Evolutionary conservation across 1,140 invertebrate species (phyloP).

Genomic region (Metopolophium dirhodum): DNA sequence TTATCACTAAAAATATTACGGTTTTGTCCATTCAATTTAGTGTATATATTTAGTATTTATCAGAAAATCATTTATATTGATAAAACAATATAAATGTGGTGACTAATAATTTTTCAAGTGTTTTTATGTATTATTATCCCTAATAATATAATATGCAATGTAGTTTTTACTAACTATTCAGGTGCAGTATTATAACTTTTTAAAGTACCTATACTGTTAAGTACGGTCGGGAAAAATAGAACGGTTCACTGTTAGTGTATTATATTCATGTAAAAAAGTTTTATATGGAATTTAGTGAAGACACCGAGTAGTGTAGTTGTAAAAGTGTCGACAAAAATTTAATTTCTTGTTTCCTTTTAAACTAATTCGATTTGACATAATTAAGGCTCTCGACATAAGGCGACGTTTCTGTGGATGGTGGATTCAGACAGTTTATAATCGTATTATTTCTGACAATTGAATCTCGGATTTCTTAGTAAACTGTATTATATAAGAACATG

Average conservation of each 20-base stretch:
- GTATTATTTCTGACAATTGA: slow-evolving; percentile 43
- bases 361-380: not conserved
- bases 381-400: not conserved
- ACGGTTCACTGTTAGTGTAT: not conserved
- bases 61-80: not conserved
- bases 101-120: not conserved
- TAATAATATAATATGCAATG: not conserved
- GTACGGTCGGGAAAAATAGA: not conserved
- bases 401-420: not conserved
- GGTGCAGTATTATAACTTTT: not conserved
- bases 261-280: not conserved
- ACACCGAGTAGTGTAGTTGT: not conserved
- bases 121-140: not conserved
- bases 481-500: not conserved
- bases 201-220: not conserved
- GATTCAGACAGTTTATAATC: not conserved
- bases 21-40: too few relatives aligned
- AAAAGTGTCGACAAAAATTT: not conserved
- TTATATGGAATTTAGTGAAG: not conserved
- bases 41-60: too few relatives aligned
- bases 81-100: not conserved
- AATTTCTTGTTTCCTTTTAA: not conserved
- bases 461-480: not conserved
- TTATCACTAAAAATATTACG: too few relatives aligned
- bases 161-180: not conserved